A percentile compares a stretch with the other conserved stretches of the same genome.
Conservation (phyloP, 2,888 invertebrate genomes). For the Caenorhabditis macrosperma region DNA sequence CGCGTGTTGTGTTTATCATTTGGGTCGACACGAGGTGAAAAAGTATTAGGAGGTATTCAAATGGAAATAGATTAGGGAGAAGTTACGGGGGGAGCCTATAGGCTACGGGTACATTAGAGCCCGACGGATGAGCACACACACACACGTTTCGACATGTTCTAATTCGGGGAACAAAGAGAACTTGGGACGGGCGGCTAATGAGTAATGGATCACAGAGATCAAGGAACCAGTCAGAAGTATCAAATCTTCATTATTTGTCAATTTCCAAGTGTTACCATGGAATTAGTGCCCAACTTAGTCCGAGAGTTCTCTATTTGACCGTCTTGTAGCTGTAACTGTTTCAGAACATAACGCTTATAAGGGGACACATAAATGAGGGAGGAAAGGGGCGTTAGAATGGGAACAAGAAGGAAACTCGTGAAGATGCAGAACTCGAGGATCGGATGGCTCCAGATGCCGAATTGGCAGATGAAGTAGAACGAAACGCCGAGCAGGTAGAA, state of each 20-base stretch:
- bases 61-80: neutral
- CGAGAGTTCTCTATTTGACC: neutral
- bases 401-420: conserved; percentile 18
- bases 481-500: conserved; percentile 31
- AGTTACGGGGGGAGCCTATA: neutral
- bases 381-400: conserved; percentile 22
- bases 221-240: too few relatives aligned
- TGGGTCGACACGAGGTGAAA: neutral
- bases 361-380: conserved; percentile 31
- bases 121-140: neutral
- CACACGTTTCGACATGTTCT: too few relatives aligned
- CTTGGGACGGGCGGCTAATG: too few relatives aligned
- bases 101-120: neutral
- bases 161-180: too few relatives aligned
- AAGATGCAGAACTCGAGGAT: conserved; percentile 26
- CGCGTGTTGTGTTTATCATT: neutral
- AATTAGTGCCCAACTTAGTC: conserved; percentile 1
- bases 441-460: conserved; percentile 23
- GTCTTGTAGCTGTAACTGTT: neutral
- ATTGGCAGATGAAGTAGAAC: conserved; percentile 16
- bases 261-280: conserved; percentile 7
- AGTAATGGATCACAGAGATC: too few relatives aligned
- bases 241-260: neutral
- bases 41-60: conserved; percentile 10
- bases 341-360: conserved; percentile 8